Conservation (phyloP, 2,797 vertebrate species). For the Alauda arvensis region DNA sequence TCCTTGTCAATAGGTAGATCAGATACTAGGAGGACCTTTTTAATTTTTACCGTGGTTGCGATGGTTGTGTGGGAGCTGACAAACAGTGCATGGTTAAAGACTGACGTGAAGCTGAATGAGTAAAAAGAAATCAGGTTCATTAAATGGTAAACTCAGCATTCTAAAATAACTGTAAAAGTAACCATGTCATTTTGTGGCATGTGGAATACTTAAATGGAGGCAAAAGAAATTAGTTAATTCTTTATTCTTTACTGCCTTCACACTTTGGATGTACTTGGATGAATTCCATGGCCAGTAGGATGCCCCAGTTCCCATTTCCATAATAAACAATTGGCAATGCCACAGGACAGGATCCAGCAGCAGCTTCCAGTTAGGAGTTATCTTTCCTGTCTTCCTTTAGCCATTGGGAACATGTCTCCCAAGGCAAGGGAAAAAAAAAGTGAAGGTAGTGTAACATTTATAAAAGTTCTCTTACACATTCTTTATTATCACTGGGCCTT, state of each 20-base stretch:
- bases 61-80: not conserved
- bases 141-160: not conserved
- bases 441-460: not conserved
- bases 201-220: not conserved
- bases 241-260: not conserved
- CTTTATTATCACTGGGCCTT: not conserved
- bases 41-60: not conserved
- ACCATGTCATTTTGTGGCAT: not conserved
- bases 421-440: not conserved
- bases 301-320: not conserved
- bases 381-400: not conserved
- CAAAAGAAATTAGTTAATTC: not conserved
- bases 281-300: not conserved
- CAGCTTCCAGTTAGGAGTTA: not conserved
- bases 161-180: not conserved
- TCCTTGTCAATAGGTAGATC: not conserved
- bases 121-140: not conserved
- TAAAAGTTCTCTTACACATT: not conserved
- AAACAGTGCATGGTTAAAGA: not conserved
- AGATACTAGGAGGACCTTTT: not conserved
- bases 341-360: not conserved
- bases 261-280: not conserved
- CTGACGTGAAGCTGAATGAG: not conserved
- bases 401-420: not conserved
- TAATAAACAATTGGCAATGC: not conserved